A percentile compares a stretch with the other conserved stretches of the same genome.
Evolutionary conservation across 2,113 vertebrate species (phyloP).

Genomic region (Pseudorasbora parva): DNA sequence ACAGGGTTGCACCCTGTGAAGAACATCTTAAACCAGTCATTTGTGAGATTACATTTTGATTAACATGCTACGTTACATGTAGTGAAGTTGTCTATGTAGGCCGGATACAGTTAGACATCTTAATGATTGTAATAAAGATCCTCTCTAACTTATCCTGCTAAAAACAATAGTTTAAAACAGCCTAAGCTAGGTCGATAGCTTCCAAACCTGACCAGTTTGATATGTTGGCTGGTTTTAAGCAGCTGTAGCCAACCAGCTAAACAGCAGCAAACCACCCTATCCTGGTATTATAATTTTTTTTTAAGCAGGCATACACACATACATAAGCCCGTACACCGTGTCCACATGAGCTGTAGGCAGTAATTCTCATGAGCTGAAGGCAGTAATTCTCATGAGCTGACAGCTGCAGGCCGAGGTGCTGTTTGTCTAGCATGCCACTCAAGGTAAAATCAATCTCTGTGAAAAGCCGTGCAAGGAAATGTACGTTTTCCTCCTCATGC

Average conservation of each 20-base stretch:
- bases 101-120: neutral
- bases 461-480: slow-evolving; percentile 67
- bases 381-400: slow-evolving; percentile 68
- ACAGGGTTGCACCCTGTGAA: neutral
- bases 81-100: neutral
- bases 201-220: neutral
- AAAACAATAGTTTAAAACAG: neutral
- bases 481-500: slow-evolving; percentile 46
- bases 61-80: neutral
- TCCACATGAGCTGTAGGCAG: slow-evolving; percentile 23
- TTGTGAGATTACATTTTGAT: neutral
- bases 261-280: neutral
- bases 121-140: neutral
- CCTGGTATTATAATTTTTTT: neutral
- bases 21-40: neutral
- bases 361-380: slow-evolving; percentile 62
- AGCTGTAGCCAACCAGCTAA: neutral
- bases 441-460: slow-evolving; percentile 73
- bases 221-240: neutral
- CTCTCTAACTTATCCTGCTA: neutral
- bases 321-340: slow-evolving; percentile 15
- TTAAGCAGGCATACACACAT: slow-evolving; percentile 4
- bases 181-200: neutral
- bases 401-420: slow-evolving; percentile 70
- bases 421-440: slow-evolving; percentile 71